Base-by-base conservation (phyloP, 2,888 invertebrate species). In the Cryptophagus acutangulus region DNA sequence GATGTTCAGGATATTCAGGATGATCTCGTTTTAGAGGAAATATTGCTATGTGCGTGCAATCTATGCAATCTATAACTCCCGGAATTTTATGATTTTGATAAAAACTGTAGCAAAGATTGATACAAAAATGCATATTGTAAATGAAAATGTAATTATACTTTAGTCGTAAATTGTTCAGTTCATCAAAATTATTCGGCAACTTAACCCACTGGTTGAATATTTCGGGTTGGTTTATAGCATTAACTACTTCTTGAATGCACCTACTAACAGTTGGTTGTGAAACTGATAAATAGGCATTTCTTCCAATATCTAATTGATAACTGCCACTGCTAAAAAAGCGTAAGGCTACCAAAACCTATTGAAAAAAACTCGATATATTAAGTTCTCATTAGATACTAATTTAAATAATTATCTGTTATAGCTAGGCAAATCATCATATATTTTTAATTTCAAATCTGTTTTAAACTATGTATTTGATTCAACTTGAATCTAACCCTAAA, bases 31-130 rank as follows among this genome's bases (percentile, higher is more conserved):
- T 41, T 14, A 51, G 56, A 15, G 51, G 40, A 29, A 54, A 31
- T 33, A 57, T 57, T 9, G 55, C 55, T 3, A 58, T 49, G 43
- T 58, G 56, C 5, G 57, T 59, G 24, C 54, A 54, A 42, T 58
- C 54, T 15, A 60, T 34, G 17, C 49, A 50, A 4, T 57, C 54
- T 14, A 56, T 43, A 26, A 49, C 45, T 20, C 48, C 48, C 14
- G 45, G 47, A 24, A 54, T 45, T 1, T 25, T 10, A 40, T 28
- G 34, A 14, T 24, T 36, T 14, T 38, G 8, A 29, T 35, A 43
- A 38, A 48, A 48, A 36, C 42, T 45, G 29, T 9, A 17, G 34
- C 33, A 3, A 14, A 13, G n/a, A 12, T n/a, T n/a, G n/a, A n/a
- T n/a, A n/a, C n/a, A n/a, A n/a, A n/a, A n/a, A n/a, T n/a, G n/a